Evolutionary conservation across 2,113 vertebrate genomes (phyloP).

Genomic region (Hemiprocne comata): DNA sequence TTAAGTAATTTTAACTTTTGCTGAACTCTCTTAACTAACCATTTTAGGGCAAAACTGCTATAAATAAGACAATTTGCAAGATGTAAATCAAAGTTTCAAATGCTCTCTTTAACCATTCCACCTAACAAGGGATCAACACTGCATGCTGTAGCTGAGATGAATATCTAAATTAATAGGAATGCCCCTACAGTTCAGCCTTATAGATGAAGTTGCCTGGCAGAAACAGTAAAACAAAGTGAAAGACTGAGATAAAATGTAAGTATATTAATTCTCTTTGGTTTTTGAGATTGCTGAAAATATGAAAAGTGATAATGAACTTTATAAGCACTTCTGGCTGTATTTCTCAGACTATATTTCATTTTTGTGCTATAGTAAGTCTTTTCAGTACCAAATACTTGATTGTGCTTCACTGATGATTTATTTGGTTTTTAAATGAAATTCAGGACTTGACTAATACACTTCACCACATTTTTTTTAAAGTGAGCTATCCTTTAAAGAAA

Average conservation of each 20-base stretch:
- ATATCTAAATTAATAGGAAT: constrained; percentile 20
- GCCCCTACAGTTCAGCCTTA: not conserved
- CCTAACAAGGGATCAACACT: not conserved
- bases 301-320: constrained; percentile 39
- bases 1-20: constrained; percentile 26
- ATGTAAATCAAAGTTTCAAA: constrained; percentile 40
- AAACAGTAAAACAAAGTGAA: constrained; percentile 11
- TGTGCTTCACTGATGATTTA: constrained; percentile 13
- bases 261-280: not conserved
- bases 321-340: not conserved
- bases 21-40: constrained; percentile 40
- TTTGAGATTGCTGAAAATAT: constrained; percentile 36
- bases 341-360: constrained; percentile 17
- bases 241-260: not conserved
- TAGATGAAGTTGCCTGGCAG: constrained; percentile 13
- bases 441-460: not conserved
- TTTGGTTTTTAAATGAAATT: constrained; percentile 6
- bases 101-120: not conserved
- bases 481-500: not conserved
- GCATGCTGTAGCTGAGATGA: not conserved
- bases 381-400: not conserved
- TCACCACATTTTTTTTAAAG: not conserved
- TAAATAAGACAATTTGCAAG: constrained; percentile 51
- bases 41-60: constrained; percentile 16
- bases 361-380: not conserved